Evolutionary conservation across 2,797 vertebrate genomes (phyloP), one percentile per base, ranked within the genome.

Genomic region (Pseudomugil tenellus): DNA sequence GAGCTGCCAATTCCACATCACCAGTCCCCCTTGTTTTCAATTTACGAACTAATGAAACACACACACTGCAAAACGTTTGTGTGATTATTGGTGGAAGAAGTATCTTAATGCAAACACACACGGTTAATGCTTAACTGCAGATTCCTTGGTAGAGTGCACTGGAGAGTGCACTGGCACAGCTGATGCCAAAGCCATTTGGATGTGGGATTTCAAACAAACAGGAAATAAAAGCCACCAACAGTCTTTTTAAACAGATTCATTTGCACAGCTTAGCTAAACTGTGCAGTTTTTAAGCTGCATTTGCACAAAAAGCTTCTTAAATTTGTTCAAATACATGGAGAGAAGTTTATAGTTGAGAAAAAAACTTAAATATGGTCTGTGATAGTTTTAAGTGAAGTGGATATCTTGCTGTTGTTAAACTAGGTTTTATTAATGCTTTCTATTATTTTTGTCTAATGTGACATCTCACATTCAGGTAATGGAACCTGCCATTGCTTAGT

Each of bases 1-100:
- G 48, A 70, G 25, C 17, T n/a, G 51, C 75, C 78, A 77, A 77
- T 76, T 85, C 68, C 71, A 70, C 80, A 25, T 57, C 26, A 21
- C 25, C 49, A 3, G 55, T 19, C 37, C 46, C 46, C 49, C 23
- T 48, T 57, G 65, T 57, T 74, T 70, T 63, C 54, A 72, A 63
- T 66, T 31, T 21, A 14, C 46, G 66, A 66, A 43, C 61, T 60
- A n/a, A 43, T 28, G 54, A 52, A 54, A 32, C 9, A 35, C 19
- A 49, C 49, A 39, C n/a, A 49, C 43, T 58, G 31, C 63, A 39
- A 55, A 56, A 46, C 25, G 46, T 31, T 17, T 41, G 31, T 12
- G 62, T 17, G 29, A 25, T 28, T 49, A 4, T 12, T 21, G 23
- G 26, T 26, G 41, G 56, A 39, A 43, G 32, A 48, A 63, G 70